These are phyloP conservation scores for Danio tinwini DNA, from an alignment of 2,797 vertebrate genomes.

Conservation along the genomic window DNA sequence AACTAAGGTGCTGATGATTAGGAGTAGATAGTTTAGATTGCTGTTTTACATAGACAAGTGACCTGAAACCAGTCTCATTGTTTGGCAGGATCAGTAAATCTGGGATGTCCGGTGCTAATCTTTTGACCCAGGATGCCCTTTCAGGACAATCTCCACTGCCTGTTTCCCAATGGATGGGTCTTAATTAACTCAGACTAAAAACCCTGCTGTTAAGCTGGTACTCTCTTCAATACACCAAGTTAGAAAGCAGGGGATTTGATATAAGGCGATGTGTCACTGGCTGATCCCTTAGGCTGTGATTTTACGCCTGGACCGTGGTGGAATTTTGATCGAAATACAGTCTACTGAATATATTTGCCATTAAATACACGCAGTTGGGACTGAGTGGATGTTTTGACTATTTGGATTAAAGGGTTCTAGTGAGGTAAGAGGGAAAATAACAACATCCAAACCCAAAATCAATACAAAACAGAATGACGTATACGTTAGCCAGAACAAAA, in stretches of 20 bases:
- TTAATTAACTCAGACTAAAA: constrained; percentile 62
- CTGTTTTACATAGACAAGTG: constrained; percentile 34
- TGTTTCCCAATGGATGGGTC: constrained; percentile 59
- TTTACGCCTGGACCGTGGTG: background rate
- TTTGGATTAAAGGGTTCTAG: constrained; percentile 41
- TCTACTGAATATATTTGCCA: background rate
- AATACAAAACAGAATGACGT: constrained; percentile 57
- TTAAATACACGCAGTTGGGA: background rate
- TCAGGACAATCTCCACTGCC: constrained; percentile 68
- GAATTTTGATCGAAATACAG: constrained; percentile 19
- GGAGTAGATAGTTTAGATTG: constrained; percentile 44
- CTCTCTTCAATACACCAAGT: constrained; percentile 50
- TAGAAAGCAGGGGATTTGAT: constrained; percentile 46
- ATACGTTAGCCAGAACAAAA: constrained; percentile 62
- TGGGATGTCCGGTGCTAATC: constrained; percentile 78
- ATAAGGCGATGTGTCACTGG: constrained; percentile 41
- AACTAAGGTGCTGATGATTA: constrained; percentile 36
- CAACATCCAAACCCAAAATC: constrained; percentile 56
- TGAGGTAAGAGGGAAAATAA: constrained; percentile 55
- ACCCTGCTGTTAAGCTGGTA: constrained; percentile 58
- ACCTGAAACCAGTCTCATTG: constrained; percentile 67
- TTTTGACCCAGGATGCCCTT: constrained; percentile 72
- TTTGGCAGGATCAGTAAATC: constrained; percentile 69
- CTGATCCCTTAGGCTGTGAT: constrained; percentile 49
- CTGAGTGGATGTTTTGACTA: constrained; percentile 61